phyloP scores from a whole-genome alignment of 2,888 invertebrate genomes.

The Geotrupes spiniger region DNA sequence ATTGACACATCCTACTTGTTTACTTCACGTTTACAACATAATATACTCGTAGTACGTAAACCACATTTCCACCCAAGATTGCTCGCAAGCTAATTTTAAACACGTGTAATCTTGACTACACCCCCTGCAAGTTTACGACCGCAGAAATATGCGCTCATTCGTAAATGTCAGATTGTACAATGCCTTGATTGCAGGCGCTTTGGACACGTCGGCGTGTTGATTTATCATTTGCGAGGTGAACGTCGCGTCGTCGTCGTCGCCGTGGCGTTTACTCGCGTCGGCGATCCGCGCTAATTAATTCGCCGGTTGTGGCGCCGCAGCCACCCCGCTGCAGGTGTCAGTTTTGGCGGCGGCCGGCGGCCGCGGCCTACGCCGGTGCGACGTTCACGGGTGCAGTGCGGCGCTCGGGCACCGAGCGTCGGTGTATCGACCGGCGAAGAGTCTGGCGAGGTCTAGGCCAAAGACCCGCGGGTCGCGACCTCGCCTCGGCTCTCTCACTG shows the following conservation, averaged over 20 bases:
- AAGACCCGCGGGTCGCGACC: slow-evolving; percentile 53
- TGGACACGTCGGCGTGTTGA: no score
- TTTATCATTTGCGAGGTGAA: no score
- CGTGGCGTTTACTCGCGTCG: neutral
- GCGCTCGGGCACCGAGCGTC: slow-evolving; percentile 4
- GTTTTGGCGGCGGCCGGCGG: slow-evolving; percentile 10
- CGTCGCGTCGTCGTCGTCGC: neutral
- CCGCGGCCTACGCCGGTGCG: slow-evolving; percentile 17
- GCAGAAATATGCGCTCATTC: no score
- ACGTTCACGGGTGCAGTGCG: slow-evolving; percentile 19
- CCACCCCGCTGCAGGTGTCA: slow-evolving; percentile 24
- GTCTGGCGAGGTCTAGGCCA: slow-evolving; percentile 49
- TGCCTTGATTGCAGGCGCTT: no score
- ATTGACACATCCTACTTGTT: no score
- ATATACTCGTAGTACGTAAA: no score
- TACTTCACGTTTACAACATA: no score
- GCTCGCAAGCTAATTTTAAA: no score
- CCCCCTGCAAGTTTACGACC: no score
- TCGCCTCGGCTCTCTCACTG: slow-evolving; percentile 23
- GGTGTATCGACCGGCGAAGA: slow-evolving; percentile 32
- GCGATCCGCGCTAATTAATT: slow-evolving; percentile 8
- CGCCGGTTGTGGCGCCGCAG: slow-evolving; percentile 16
- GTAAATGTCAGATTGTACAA: no score
- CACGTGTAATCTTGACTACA: no score
- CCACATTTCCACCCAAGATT: no score